Percentiles rank a stretch among this genome's conserved stretches.
These are phyloP conservation scores for Mola mola DNA, from an alignment of 2,113 vertebrate genomes.

Conservation along the genomic window DNA sequence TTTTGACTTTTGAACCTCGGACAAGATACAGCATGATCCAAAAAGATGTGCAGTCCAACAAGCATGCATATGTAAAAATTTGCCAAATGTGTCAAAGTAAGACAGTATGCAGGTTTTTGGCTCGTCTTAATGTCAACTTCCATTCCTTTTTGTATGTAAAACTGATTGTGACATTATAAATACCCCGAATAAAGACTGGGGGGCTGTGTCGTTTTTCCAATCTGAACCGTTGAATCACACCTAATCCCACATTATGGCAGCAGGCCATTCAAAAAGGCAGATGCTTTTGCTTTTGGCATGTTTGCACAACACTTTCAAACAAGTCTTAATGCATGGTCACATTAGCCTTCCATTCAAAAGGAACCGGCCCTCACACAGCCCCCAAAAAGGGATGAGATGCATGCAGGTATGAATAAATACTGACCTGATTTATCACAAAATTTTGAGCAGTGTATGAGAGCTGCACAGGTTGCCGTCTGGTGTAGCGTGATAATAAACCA, in stretches of 20 bases:
- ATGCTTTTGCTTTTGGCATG: background rate
- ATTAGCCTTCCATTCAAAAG: constrained; percentile 5
- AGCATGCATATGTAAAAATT: too few relatives aligned
- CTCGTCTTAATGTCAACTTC: background rate
- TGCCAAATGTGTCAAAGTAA: background rate
- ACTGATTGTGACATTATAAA: too few relatives aligned
- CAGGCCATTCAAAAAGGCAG: background rate
- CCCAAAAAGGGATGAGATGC: background rate
- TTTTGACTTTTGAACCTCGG: constrained; percentile 31
- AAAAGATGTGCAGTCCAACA: background rate
- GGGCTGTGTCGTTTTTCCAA: background rate
- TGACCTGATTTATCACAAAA: background rate
- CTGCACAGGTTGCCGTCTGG: background rate
- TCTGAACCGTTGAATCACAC: background rate
- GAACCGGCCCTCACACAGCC: background rate
- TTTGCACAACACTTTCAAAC: background rate
- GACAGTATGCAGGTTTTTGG: background rate
- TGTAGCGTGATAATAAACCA: background rate
- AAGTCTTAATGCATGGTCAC: background rate
- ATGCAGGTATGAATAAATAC: background rate
- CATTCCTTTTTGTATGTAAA: background rate
- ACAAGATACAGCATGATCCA: background rate
- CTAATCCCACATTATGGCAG: background rate
- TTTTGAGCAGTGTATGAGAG: background rate
- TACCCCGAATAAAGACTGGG: background rate